These are phyloP conservation scores for Trichogramma pretiosum DNA, from an alignment of 1,140 invertebrate species.

Conservation along the genomic window DNA sequence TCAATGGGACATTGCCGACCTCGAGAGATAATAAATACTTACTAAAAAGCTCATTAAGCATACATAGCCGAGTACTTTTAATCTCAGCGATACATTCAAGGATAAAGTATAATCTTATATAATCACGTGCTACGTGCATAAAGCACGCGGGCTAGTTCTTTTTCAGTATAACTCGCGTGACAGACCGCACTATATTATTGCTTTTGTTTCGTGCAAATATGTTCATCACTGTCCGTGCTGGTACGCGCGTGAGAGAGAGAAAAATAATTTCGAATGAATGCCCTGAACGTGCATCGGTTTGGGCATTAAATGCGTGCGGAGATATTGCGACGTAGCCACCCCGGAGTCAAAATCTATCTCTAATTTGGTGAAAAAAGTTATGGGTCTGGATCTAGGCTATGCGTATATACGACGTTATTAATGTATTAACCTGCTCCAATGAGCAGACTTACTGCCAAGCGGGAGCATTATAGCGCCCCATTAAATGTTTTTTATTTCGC, in stretches of 20 bases:
- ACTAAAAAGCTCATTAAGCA: background rate
- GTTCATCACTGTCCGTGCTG: background rate
- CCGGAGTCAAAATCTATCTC: too few species aligned
- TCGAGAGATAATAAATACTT: background rate
- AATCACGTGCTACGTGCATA: background rate
- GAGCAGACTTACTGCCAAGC: too few species aligned
- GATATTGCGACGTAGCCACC: too few species aligned
- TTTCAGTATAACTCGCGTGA: constrained; percentile 7
- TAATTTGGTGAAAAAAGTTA: too few species aligned
- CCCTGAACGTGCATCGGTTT: background rate
- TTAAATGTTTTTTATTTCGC: too few species aligned
- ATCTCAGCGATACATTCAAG: constrained; percentile 3
- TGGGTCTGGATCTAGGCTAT: too few species aligned
- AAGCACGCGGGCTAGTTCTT: too few species aligned
- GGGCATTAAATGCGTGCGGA: too few species aligned
- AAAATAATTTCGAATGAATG: constrained; percentile 8
- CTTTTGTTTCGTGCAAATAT: constrained; percentile 11
- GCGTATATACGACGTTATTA: background rate
- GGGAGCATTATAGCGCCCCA: too few species aligned
- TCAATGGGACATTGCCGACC: background rate
- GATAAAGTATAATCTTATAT: background rate
- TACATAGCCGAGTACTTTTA: background rate
- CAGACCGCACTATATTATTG: background rate
- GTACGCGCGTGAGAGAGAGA: background rate
- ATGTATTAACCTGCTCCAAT: too few species aligned